Percentiles rank a stretch among this genome's conserved stretches.
Evolutionary conservation across 2,797 vertebrate genomes (phyloP).

Genomic region (Brachyrhaphis roseni): DNA sequence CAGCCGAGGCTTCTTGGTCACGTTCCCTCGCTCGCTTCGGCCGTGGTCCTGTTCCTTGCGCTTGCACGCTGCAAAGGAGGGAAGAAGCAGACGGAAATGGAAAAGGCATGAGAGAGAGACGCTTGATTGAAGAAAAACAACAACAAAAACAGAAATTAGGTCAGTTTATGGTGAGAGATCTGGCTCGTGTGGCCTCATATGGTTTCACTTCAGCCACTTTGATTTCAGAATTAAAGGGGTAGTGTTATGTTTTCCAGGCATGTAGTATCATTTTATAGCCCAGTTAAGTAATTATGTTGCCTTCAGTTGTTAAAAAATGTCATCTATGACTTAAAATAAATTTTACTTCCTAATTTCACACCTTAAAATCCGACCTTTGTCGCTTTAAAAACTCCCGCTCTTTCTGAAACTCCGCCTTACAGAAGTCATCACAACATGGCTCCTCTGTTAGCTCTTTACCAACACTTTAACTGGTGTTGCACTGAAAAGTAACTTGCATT

Average conservation of each 20-base stretch:
- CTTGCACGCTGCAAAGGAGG: slow-evolving; percentile 88
- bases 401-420: too few relatives aligned
- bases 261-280: too few relatives aligned
- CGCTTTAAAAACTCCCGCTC: background rate
- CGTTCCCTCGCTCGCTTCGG: slow-evolving; percentile 90
- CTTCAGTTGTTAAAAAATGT: too few relatives aligned
- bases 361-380: too few relatives aligned
- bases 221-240: background rate
- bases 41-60: slow-evolving; percentile 96
- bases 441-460: too few relatives aligned
- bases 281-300: too few relatives aligned
- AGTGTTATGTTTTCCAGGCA: too few relatives aligned
- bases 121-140: background rate
- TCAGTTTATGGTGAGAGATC: background rate
- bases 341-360: too few relatives aligned
- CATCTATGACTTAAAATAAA: too few relatives aligned
- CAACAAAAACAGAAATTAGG: slow-evolving; percentile 2
- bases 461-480: too few relatives aligned
- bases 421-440: too few relatives aligned
- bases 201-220: background rate
- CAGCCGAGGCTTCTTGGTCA: slow-evolving; percentile 94
- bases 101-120: slow-evolving; percentile 9
- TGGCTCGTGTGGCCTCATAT: background rate
- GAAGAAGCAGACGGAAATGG: slow-evolving; percentile 10
- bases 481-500: too few relatives aligned